phyloP scores from a whole-genome alignment of 2,888 invertebrate genomes.

The Drosophila antonietae region DNA sequence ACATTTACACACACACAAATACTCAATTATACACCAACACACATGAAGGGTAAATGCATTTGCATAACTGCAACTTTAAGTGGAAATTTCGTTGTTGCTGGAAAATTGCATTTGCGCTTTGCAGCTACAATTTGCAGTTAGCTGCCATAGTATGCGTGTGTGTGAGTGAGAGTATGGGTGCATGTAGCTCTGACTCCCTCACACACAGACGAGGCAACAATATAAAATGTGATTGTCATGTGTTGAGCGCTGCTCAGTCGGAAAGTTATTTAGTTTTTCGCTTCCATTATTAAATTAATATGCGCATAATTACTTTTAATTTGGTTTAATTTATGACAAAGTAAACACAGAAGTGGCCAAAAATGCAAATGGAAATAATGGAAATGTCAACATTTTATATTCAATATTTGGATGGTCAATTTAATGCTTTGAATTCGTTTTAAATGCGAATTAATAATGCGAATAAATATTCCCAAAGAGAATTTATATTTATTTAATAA shows the following conservation, averaged over 20 bases:
- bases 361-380: constrained; percentile 25
- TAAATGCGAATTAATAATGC: neutral
- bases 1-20: neutral
- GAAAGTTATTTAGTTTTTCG: constrained; percentile 14
- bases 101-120: constrained; percentile 55
- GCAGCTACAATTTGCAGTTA: constrained; percentile 50
- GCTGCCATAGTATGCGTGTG: constrained; percentile 6
- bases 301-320: constrained; percentile 7
- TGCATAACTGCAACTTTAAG: constrained; percentile 56
- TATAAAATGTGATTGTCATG: constrained; percentile 5
- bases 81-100: constrained; percentile 26
- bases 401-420: constrained; percentile 24
- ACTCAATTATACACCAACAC: constrained; percentile 11
- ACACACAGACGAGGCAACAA: neutral
- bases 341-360: constrained; percentile 1
- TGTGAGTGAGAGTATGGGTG: neutral
- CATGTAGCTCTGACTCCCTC: neutral
- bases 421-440: constrained; percentile 13
- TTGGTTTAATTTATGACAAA: neutral
- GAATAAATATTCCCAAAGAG: neutral
- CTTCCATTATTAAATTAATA: constrained; percentile 27
- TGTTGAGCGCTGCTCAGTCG: neutral
- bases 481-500: neutral
- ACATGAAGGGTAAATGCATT: constrained; percentile 48
- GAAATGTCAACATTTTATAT: constrained; percentile 16